phyloP scores from a whole-genome alignment of 2,797 vertebrate genomes.

The Acrossocheilus fasciatus region DNA sequence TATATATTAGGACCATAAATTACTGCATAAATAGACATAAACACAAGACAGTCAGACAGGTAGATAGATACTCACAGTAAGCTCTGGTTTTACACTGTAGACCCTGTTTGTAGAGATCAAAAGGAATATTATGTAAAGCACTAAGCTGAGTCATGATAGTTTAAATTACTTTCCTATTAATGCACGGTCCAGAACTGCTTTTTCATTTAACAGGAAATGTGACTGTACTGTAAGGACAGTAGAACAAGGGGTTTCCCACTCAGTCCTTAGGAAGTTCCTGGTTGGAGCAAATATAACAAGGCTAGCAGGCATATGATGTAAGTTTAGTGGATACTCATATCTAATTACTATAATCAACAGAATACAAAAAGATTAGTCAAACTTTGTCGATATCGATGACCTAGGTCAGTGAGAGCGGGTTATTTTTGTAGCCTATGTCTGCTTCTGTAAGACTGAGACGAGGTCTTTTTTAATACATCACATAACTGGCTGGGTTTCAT shows the following conservation, averaged over 20 bases:
- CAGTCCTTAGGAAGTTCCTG: constrained; percentile 32
- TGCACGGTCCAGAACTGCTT: background rate
- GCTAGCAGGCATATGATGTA: background rate
- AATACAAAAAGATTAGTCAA: background rate
- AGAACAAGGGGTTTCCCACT: constrained; percentile 42
- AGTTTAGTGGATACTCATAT: too few species aligned
- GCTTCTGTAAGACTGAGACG: background rate
- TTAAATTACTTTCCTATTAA: background rate
- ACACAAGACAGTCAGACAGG: background rate
- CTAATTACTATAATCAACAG: background rate
- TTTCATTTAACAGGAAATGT: constrained; percentile 34
- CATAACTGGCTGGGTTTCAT: background rate
- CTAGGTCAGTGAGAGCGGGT: background rate
- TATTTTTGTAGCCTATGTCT: background rate
- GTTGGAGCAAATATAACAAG: background rate
- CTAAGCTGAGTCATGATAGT: background rate
- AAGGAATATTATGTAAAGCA: background rate
- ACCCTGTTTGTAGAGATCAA: constrained; percentile 50
- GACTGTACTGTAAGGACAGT: background rate
- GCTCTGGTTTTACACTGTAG: constrained; percentile 51
- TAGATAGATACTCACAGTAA: constrained; percentile 54
- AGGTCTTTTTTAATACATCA: background rate
- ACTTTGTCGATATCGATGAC: background rate
- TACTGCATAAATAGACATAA: background rate
- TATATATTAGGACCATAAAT: background rate